phyloP scores from a whole-genome alignment of 2,797 vertebrate genomes.

The Gallinago solitaria region DNA sequence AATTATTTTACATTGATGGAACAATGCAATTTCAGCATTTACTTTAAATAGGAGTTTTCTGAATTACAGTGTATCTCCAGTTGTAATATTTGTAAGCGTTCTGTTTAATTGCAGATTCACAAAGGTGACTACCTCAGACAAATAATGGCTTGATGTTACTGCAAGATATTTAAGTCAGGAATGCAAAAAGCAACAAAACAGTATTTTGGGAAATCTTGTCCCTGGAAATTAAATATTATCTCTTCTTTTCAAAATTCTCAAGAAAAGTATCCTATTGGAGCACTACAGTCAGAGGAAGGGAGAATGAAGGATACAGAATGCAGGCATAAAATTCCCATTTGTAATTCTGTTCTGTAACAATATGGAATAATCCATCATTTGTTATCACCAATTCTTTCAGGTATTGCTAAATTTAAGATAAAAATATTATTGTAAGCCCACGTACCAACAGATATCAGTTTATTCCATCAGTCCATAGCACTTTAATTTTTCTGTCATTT shows the following conservation, averaged over 20 bases:
- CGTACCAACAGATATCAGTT: not conserved
- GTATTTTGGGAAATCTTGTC: not conserved
- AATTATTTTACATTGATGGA: not conserved
- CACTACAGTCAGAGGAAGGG: not conserved
- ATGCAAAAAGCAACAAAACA: not conserved
- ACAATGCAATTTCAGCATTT: not conserved
- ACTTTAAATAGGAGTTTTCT: not conserved
- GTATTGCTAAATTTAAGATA: not conserved
- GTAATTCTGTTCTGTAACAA: not conserved
- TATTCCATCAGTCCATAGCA: too few relatives aligned
- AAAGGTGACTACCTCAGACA: not conserved
- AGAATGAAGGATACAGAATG: not conserved
- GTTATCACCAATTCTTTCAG: not conserved
- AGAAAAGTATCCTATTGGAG: not conserved
- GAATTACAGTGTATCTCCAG: not conserved
- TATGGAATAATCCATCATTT: not conserved
- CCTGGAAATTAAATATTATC: not conserved
- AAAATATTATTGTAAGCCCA: not conserved
- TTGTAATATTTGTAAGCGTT: not conserved
- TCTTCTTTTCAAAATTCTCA: not conserved
- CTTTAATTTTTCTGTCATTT: not conserved
- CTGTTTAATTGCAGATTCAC: not conserved
- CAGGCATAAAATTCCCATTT: not conserved
- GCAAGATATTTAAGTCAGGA: not conserved
- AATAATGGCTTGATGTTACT: fast-evolving